phyloP scores from a whole-genome alignment of 2,888 invertebrate species.

The Nymphalis polychloros region DNA sequence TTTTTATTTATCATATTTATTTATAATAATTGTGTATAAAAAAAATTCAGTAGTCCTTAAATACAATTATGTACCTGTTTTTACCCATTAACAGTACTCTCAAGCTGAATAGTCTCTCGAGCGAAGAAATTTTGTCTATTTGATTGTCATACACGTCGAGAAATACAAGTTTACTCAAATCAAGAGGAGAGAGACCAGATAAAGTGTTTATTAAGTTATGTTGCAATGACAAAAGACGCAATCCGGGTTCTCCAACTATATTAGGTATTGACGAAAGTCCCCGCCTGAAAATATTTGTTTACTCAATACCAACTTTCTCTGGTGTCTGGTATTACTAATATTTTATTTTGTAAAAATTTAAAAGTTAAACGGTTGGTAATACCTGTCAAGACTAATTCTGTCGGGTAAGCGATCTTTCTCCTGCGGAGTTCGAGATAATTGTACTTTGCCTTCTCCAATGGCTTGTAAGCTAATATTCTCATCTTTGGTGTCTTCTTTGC shows the following conservation, averaged over 20 bases:
- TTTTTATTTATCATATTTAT: not conserved
- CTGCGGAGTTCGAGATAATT: conserved; percentile 86
- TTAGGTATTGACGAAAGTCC: conserved; percentile 92
- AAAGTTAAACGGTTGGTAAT: conserved; percentile 14
- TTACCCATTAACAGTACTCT: conserved; percentile 95
- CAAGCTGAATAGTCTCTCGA: conserved; percentile 89
- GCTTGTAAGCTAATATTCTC: conserved; percentile 79
- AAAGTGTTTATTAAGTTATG: conserved; percentile 93
- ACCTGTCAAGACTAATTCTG: conserved; percentile 92
- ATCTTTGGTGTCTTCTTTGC: conserved; percentile 65
- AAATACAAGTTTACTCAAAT: conserved; percentile 91
- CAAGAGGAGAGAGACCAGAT: conserved; percentile 80
- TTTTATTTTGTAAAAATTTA: too few relatives aligned
- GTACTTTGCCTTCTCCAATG: conserved; percentile 84
- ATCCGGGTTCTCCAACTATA: conserved; percentile 89
- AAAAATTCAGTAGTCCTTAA: too few relatives aligned
- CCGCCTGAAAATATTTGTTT: conserved; percentile 70
- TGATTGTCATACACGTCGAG: conserved; percentile 97
- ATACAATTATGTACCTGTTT: conserved; percentile 84
- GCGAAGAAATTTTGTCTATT: conserved; percentile 90
- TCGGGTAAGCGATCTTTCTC: conserved; percentile 93
- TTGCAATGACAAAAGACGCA: conserved; percentile 93
- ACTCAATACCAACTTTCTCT: not conserved
- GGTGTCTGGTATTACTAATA: too few relatives aligned
- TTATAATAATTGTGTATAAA: too few relatives aligned